These are phyloP conservation scores for Camponotus fellah DNA, from an alignment of 2,888 invertebrate species.

Conservation along the genomic window DNA sequence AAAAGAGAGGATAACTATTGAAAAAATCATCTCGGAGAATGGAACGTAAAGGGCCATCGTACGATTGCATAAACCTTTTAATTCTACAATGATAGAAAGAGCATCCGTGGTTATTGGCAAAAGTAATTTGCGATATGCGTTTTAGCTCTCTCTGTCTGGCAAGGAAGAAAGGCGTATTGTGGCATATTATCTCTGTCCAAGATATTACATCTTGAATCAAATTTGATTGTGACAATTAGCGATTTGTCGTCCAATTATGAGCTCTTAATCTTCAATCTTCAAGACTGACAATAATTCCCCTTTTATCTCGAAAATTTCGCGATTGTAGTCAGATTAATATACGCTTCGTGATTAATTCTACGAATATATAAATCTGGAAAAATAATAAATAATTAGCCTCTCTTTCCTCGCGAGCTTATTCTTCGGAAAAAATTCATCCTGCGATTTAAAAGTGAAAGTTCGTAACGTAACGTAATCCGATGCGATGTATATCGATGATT, in stretches of 20 bases:
- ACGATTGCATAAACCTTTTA: slow-evolving; percentile 27
- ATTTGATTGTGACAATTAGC: not conserved
- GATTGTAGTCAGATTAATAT: not conserved
- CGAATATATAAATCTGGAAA: not conserved
- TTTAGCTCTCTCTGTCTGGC: not conserved
- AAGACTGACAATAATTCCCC: not conserved
- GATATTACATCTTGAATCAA: not conserved
- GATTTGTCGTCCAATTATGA: not conserved
- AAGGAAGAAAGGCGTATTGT: not conserved
- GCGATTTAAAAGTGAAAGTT: not conserved
- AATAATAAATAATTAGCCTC: not conserved
- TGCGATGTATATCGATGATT: not conserved
- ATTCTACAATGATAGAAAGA: not conserved
- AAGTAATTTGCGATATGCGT: slow-evolving; percentile 17
- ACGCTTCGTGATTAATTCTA: not conserved
- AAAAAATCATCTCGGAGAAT: not conserved
- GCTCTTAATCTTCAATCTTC: not conserved
- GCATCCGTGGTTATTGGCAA: slow-evolving; percentile 21
- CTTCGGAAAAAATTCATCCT: not conserved
- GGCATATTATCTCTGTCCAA: not conserved
- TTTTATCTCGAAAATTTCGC: not conserved
- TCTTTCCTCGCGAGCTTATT: not conserved
- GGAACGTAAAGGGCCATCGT: not conserved
- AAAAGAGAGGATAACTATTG: not conserved
- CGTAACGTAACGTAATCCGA: not conserved